Conservation (phyloP, 2,113 vertebrate species). For the Neogobius melanostomus region DNA sequence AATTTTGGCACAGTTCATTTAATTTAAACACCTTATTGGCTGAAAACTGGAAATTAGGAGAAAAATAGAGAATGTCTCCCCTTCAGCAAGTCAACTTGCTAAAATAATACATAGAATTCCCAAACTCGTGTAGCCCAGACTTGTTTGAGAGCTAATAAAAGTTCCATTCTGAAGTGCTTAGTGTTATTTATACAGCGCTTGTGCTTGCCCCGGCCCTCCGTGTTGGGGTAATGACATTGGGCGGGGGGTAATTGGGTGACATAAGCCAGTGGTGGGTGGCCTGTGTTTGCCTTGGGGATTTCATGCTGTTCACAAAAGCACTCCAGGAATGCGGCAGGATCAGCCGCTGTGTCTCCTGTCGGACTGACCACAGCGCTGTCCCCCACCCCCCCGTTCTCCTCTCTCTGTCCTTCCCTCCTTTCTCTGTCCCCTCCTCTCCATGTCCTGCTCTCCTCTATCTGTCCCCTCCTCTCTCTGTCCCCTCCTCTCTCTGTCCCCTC, state of each 20-base stretch:
- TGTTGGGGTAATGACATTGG: neutral
- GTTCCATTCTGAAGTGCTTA: neutral
- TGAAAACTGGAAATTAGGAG: too few species aligned
- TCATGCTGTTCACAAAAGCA: slow-evolving; percentile 66
- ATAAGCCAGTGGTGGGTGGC: slow-evolving; percentile 49
- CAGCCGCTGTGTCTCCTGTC: slow-evolving; percentile 65
- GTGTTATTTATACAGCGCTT: neutral
- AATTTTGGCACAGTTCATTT: too few species aligned
- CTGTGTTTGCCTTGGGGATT: slow-evolving; percentile 69
- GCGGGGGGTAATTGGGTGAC: slow-evolving; percentile 30
- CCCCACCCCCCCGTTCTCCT: slow-evolving; percentile 37
- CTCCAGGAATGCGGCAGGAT: slow-evolving; percentile 70
- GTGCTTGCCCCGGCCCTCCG: neutral
- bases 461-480: too few species aligned
- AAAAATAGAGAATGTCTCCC: too few species aligned
- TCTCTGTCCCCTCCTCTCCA: neutral
- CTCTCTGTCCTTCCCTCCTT: neutral
- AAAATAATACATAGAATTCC: too few species aligned
- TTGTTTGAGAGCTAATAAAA: too few species aligned
- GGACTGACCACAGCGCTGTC: slow-evolving; percentile 40
- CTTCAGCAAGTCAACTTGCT: too few species aligned
- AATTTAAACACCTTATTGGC: too few species aligned
- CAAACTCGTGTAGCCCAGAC: too few species aligned
- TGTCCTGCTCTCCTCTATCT: too few species aligned
- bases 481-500: too few species aligned